Evolutionary conservation across 2,888 invertebrate genomes (phyloP).

Genomic region (Frankliniella intonsa): DNA sequence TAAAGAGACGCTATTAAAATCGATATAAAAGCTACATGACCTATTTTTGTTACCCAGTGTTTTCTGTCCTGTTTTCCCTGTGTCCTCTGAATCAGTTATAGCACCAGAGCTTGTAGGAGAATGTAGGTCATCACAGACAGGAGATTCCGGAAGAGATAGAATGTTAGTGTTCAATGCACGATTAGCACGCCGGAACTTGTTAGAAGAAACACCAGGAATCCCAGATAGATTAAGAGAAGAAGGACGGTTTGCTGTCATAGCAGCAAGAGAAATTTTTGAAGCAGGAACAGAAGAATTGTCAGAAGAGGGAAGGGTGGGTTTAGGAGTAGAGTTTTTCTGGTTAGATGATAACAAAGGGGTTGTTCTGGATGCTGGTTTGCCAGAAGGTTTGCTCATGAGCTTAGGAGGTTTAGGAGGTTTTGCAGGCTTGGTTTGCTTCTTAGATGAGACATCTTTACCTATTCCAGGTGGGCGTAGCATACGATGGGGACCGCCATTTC

Average conservation of each 20-base stretch:
- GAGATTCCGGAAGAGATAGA: slow-evolving; percentile 72
- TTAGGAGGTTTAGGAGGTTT: slow-evolving; percentile 31
- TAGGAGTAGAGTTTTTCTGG: neutral
- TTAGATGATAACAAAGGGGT: neutral
- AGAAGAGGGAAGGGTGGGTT: neutral
- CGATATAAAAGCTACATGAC: slow-evolving; percentile 41
- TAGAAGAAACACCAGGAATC: slow-evolving; percentile 40
- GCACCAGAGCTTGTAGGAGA: slow-evolving; percentile 45
- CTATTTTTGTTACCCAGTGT: slow-evolving; percentile 32
- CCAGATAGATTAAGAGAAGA: slow-evolving; percentile 53
- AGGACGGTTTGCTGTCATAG: slow-evolving; percentile 44
- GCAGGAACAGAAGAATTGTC: neutral
- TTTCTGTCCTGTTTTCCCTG: neutral
- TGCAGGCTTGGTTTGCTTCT: slow-evolving; percentile 11
- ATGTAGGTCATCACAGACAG: slow-evolving; percentile 73
- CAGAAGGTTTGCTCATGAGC: slow-evolving; percentile 34
- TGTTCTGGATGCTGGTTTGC: slow-evolving; percentile 13
- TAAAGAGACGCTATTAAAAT: slow-evolving; percentile 36
- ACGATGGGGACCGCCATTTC: slow-evolving; percentile 41
- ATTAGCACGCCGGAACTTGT: slow-evolving; percentile 45
- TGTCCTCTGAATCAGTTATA: slow-evolving; percentile 43
- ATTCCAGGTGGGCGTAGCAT: slow-evolving; percentile 3
- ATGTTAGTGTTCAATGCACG: slow-evolving; percentile 35
- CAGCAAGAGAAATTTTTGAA: slow-evolving; percentile 13
- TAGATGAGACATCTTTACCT: slow-evolving; percentile 1